These are phyloP conservation scores for Apostichopus leukothele DNA, from an alignment of 53 echinoderm and acorn worm species.

Conservation along the genomic window DNA sequence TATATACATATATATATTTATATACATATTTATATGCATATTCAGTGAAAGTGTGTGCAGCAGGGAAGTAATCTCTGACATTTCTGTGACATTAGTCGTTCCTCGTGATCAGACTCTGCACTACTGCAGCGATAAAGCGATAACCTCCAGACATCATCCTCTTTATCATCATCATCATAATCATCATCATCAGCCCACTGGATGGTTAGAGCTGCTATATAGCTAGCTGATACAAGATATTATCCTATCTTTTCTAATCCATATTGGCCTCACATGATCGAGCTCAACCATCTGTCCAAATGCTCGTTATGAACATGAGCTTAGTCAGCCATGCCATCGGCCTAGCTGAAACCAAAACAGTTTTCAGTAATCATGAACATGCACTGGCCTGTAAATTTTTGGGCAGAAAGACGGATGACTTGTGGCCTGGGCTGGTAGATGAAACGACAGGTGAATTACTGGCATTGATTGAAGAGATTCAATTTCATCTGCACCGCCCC, in stretches of 20 bases:
- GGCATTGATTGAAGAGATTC: neutral
- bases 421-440: neutral
- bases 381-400: neutral
- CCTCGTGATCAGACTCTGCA: neutral
- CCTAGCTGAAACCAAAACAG: conserved; percentile 4
- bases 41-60: neutral
- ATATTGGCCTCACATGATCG: conserved; percentile 28
- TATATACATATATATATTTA: too few species aligned
- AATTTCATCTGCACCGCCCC: too few species aligned
- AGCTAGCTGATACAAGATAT: neutral
- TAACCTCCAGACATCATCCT: too few species aligned
- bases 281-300: conserved; percentile 22
- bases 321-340: conserved; percentile 2
- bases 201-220: neutral
- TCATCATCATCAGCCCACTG: neutral
- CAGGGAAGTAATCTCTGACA: neutral
- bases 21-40: neutral
- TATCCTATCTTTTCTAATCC: neutral
- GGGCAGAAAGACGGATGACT: neutral
- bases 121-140: neutral
- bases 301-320: conserved; percentile 11
- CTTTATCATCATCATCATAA: neutral
- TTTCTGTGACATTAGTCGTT: neutral
- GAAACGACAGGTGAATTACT: neutral
- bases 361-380: neutral